Percentiles rank a stretch among this genome's conserved stretches.
These are phyloP conservation scores for Melinopterus prodromus DNA, from an alignment of 2,888 invertebrate species.

Conservation along the genomic window DNA sequence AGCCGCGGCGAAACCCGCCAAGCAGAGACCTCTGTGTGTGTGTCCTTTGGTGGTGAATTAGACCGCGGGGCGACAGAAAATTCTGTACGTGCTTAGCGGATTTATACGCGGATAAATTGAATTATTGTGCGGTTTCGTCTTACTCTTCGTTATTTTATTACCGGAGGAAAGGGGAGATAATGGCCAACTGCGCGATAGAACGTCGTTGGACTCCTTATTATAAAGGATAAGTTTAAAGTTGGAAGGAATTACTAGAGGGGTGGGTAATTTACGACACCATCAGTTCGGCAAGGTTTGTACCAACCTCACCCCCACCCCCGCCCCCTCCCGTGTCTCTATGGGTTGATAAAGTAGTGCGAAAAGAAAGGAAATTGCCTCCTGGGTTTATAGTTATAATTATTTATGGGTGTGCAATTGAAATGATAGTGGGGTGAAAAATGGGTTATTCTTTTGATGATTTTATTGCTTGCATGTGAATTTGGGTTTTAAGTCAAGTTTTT, in stretches of 20 bases:
- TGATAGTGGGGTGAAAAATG: neutral
- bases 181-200: neutral
- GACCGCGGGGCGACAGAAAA: constrained; percentile 16
- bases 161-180: neutral
- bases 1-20: neutral
- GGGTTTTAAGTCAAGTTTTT: too few relatives aligned
- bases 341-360: neutral
- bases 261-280: neutral
- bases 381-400: neutral
- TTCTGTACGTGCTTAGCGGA: constrained; percentile 17
- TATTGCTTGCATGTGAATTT: too few relatives aligned
- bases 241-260: neutral
- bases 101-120: constrained; percentile 22
- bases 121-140: constrained; percentile 26
- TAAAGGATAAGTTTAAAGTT: neutral
- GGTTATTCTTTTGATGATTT: neutral
- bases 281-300: neutral
- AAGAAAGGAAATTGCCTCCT: neutral
- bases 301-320: neutral
- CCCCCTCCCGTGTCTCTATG: too few relatives aligned
- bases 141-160: constrained; percentile 20
- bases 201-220: neutral
- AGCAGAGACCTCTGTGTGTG: neutral
- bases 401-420: neutral
- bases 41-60: constrained; percentile 12